Evolutionary conservation across 2,888 invertebrate species (phyloP), one percentile per base, ranked within the genome.

Genomic region (Philhelius pedissequus): DNA sequence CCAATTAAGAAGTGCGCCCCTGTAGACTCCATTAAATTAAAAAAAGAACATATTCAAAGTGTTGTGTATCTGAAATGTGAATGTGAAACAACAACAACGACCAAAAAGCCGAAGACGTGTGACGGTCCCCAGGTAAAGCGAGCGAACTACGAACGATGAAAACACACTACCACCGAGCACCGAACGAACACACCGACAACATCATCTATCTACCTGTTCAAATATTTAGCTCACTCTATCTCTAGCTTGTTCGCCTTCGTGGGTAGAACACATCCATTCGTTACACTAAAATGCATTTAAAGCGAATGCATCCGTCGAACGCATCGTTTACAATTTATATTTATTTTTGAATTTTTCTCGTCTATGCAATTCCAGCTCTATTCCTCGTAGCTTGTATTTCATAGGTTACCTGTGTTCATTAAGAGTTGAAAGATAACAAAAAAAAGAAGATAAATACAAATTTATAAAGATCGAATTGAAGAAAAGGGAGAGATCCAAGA

Each of bases 271-370:
- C 62, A 78, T 82, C 73, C 66, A 83, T 79, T 83, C 83, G 83
- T 64, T 83, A 66, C 74, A 79, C 62, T 78, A 54, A 69, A 79
- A 58, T 74, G 78, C 73, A 83, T 64, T 66, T 76, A 58, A 38
- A 15, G 64, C 58, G 25, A 70, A 52, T 40, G 71, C 78, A 77
- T 60, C 70, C 54, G 32, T 64, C 45, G 58, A 52, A 75, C 64
- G 70, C 77, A 58, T 78, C 68, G 68, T 48, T 69, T 58, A 64
- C 56, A 78, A 74, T 74, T 78, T 74, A 74, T 83, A 74, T 83
- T 78, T 78, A 56, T 73, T 78, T 83, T 54, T 27, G 35, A 74
- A 64, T 43, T 27, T 27, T 50, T 13, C 27, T 62, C 27, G 15
- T 50, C 30, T 45, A 56, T n/a, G 43, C n/a, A n/a, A 73, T 77